Conservation (phyloP, 2,888 invertebrate genomes). For the Stenodera caucasica region DNA sequence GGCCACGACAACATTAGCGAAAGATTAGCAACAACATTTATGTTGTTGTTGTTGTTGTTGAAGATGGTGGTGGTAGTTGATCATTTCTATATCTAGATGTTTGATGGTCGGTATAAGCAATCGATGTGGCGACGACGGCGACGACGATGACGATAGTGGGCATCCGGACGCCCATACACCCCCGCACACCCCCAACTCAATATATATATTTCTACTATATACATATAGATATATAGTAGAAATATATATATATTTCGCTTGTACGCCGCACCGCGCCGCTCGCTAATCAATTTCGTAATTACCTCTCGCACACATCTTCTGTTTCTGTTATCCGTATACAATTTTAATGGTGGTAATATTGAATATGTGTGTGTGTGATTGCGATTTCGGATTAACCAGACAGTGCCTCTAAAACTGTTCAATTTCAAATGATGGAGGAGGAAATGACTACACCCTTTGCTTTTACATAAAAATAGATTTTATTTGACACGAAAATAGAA, state of each 20-base stretch:
- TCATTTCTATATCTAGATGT: slow-evolving; percentile 8
- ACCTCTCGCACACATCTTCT: slow-evolving; percentile 40
- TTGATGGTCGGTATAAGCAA: slow-evolving; percentile 7
- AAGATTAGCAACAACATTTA: background rate
- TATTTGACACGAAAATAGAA: background rate
- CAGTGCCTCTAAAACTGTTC: slow-evolving; percentile 5
- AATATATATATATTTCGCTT: slow-evolving; percentile 1
- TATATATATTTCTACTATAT: background rate
- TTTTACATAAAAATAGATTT: background rate
- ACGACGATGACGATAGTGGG: slow-evolving; percentile 11
- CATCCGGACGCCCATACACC: slow-evolving; percentile 23
- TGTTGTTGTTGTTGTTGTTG: background rate
- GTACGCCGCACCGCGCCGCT: slow-evolving; percentile 29
- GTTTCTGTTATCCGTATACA: slow-evolving; percentile 31
- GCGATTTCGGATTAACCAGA: slow-evolving; percentile 27
- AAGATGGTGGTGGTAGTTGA: background rate
- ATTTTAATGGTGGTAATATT: background rate
- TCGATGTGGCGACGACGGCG: background rate
- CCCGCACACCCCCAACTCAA: slow-evolving; percentile 2
- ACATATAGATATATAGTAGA: background rate
- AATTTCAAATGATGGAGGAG: background rate
- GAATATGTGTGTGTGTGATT: slow-evolving; percentile 21
- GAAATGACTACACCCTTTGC: slow-evolving; percentile 3
- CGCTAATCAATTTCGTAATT: slow-evolving; percentile 53
- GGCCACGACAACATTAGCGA: background rate